A percentile compares a stretch with the other conserved stretches of the same genome.
Evolutionary conservation across 2,113 vertebrate genomes (phyloP).

Genomic region (Hystrix brachyura): DNA sequence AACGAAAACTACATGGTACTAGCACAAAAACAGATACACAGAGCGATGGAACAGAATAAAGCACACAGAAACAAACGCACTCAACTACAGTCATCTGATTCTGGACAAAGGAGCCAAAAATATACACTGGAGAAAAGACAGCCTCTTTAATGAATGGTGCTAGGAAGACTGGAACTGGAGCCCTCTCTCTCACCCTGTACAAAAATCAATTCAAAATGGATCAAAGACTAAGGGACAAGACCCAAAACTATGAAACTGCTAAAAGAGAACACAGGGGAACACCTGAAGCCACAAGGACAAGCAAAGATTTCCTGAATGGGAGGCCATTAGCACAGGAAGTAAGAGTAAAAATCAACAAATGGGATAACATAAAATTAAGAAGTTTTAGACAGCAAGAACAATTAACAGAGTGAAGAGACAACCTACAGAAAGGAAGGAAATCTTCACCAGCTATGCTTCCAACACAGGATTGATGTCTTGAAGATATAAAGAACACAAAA

Average conservation of each 20-base stretch:
- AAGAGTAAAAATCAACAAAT: not conserved
- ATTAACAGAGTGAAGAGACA: not conserved
- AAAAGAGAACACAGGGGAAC: not conserved
- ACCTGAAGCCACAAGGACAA: not conserved
- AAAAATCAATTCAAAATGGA: not conserved
- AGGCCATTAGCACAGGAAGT: not conserved
- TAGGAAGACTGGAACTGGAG: not conserved
- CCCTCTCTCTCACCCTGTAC: not conserved
- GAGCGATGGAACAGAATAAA: not conserved
- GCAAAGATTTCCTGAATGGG: not conserved
- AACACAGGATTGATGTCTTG: not conserved
- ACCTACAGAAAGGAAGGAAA: not conserved
- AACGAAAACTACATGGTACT: not conserved
- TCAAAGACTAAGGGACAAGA: not conserved
- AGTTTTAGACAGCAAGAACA: not conserved
- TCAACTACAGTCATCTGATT: not conserved
- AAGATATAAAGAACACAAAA: not conserved
- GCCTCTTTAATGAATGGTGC: not conserved
- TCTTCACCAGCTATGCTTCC: too few species aligned
- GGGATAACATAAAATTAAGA: not conserved
- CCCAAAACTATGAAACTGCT: not conserved
- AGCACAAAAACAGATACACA: not conserved
- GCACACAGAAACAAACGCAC: not conserved
- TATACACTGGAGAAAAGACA: not conserved
- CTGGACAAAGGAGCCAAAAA: not conserved